Evolutionary conservation across 2,888 invertebrate species (phyloP).

Genomic region (Pheosia tremula): DNA sequence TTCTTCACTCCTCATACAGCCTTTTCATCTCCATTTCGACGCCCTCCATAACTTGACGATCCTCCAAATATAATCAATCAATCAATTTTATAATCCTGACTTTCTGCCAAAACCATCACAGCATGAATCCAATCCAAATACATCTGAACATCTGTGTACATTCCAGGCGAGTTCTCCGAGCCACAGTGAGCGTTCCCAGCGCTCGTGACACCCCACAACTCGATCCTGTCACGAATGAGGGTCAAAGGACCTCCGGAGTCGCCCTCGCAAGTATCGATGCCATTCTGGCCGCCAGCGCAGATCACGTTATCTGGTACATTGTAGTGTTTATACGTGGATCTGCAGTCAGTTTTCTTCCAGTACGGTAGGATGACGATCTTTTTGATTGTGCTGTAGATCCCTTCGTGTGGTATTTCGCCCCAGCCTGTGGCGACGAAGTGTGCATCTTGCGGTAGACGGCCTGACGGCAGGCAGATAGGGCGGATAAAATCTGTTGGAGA

Average conservation of each 20-base stretch:
- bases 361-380: conserved; percentile 54
- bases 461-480: conserved; percentile 58
- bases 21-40: no score
- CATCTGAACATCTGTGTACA: conserved; percentile 57
- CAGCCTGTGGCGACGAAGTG: conserved; percentile 56
- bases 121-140: conserved; percentile 54
- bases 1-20: no score
- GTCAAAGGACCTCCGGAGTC: conserved; percentile 66
- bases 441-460: conserved; percentile 22
- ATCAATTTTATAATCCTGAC: background rate
- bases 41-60: no score
- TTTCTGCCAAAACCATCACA: conserved; percentile 24
- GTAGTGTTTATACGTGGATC: conserved; percentile 34
- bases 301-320: conserved; percentile 47
- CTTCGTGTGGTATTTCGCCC: conserved; percentile 46
- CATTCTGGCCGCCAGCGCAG: conserved; percentile 60
- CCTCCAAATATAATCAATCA: no score
- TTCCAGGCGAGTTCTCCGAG: conserved; percentile 49
- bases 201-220: conserved; percentile 60
- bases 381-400: conserved; percentile 50
- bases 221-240: conserved; percentile 38
- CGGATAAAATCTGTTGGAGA: conserved; percentile 61
- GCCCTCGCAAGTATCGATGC: conserved; percentile 59
- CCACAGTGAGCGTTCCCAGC: conserved; percentile 55
- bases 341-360: conserved; percentile 42